These are phyloP conservation scores for Cordylochernes scorpioides DNA, from an alignment of 2,888 invertebrate species.

Conservation along the genomic window DNA sequence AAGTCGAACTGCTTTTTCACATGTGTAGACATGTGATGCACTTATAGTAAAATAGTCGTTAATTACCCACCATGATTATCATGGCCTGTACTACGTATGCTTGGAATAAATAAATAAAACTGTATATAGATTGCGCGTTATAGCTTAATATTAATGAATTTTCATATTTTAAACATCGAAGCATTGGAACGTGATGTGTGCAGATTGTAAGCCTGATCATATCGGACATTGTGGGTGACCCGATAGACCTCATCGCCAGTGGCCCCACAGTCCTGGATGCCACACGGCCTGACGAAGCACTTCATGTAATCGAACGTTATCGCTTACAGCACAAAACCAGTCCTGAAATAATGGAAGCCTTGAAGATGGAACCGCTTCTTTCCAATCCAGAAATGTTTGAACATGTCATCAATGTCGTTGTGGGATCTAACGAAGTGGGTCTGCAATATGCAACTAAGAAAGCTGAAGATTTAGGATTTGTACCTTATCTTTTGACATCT, in stretches of 20 bases:
- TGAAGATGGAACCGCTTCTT: too few species aligned
- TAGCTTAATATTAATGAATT: too few species aligned
- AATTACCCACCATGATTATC: too few species aligned
- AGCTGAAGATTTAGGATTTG: conserved; percentile 31
- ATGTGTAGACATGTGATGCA: too few species aligned
- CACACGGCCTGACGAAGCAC: conserved; percentile 23
- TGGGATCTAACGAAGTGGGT: conserved; percentile 45
- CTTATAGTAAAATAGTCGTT: too few species aligned
- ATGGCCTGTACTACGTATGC: too few species aligned
- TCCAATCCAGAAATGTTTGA: conserved; percentile 21
- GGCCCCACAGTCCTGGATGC: conserved; percentile 53
- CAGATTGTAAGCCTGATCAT: conserved; percentile 50
- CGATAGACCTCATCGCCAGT: conserved; percentile 66
- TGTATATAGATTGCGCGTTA: too few species aligned
- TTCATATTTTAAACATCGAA: too few species aligned
- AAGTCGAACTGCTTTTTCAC: too few species aligned
- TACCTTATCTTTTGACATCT: conserved; percentile 37
- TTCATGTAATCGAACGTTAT: conserved; percentile 40
- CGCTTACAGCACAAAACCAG: conserved; percentile 20
- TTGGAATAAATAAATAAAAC: too few species aligned
- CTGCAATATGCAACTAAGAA: conserved; percentile 32
- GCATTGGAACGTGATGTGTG: conserved; percentile 1
- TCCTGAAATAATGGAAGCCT: conserved; percentile 2
- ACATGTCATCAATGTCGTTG: conserved; percentile 35
- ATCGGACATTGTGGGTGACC: conserved; percentile 76